Base-by-base conservation (phyloP, 2,113 vertebrate species). In the Aphyosemion australe region DNA sequence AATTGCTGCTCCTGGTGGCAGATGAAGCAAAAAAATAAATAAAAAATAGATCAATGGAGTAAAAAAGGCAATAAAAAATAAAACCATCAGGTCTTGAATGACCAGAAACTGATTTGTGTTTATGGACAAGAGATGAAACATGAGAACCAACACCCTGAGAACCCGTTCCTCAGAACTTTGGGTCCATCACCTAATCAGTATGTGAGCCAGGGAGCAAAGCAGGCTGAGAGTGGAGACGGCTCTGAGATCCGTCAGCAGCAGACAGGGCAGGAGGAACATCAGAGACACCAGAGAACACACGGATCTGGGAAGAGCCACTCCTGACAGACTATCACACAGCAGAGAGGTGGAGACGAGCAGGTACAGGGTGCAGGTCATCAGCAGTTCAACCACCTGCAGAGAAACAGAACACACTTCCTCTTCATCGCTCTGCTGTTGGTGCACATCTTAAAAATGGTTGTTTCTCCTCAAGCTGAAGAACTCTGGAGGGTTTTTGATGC, bases 301-400 rank as follows among this genome's bases (percentile, higher is more conserved):
- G 51, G 87, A 85, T 50, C 93, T 87, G 0, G 81, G 92, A 43
- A 93, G 12, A 8, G 89, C 72, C 61, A 83, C 14, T 39, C 65
- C 78, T 0, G 91, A 87, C 51, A 94, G 90, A 54, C 88, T 93
- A 69, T 94, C 91, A 13, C 84, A 83, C 83, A 93, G 62, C 53
- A 95, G 89, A 18, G 92, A 93, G 65, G 90, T 90, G 39, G 91
- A 93, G 64, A 93, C 75, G 34, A 94, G 87, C 62, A 94, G 77
- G 67, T 95, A 93, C 42, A 94, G 92, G 68, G 93, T 82, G 65
- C 94, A 96, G 0, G 92, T 96, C 95, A 95, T 95, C 63, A 93
- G 34, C 76, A 96, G 88, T 69, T 96, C 95, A 41, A 91, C 65
- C 26, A 93, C 82, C 78, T 93, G 87, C 6, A 60, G 12, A 45